Evolutionary conservation across 1,140 invertebrate genomes (phyloP), one percentile per base, ranked within the genome.

Genomic region (Brachionus rubens): DNA sequence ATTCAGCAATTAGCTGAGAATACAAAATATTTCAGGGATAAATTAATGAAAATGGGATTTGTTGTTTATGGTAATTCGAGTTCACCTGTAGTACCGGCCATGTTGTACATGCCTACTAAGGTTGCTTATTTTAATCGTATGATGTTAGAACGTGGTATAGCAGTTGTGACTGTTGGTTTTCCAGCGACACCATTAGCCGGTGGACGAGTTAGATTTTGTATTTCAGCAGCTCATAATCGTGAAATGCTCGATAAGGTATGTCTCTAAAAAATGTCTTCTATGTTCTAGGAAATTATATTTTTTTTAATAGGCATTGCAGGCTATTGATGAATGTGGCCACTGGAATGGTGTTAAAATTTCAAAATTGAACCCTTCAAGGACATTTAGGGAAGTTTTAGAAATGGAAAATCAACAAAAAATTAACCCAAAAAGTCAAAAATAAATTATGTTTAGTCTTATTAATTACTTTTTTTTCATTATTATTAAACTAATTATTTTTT

Each of bases 61-160:
- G 94, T 98, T 80, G 89, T 92, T 72, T 96, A 94, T 85, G 96
- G 96, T n/a, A 93, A 96, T 85, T 89, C 91, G 80, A 92, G 97
- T 83, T 97, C 94, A 9, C 96, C 96, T 0, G 94, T 99, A 76
- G 92, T 99, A 78, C 96, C 96, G 19, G 88, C 98, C 85, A 85
- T 98, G 80, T 89, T 96, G 47, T 98, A 94, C 85, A 88, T 94
- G 80, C 95, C 94, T 82, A 92, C 93, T 2, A 93, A 98, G 87
- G 93, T 96, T 81, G 90, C 87, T 87, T 24, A 52, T 86, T 92
- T 94, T 80, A 91, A 96, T 75, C 88, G 94, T 79, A 90, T 90
- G 76, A 87, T 96, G 80, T 89, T 91, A 65, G 88, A 88, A 76
- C 86, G 90, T 76, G 91, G 92, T 54, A 90, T 99, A 76, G 96